A percentile compares a stretch with the other conserved stretches of the same genome.
These are phyloP conservation scores for human DNA, from an alignment of 2,113 vertebrate genomes.

Conservation along the genomic window GRCh38 chr12:119888501-119889000, in stretches of 20 bases:
- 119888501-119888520: too few species aligned
- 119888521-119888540: too few species aligned
- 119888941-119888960: too few species aligned
- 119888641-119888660: too few species aligned
- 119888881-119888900: not conserved
- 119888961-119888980: too few species aligned
- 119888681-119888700: not conserved
- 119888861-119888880: not conserved
- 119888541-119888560: too few species aligned
- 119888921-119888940: not conserved
- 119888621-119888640: too few species aligned
- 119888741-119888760: not conserved
- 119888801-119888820: not conserved
- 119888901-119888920: not conserved
- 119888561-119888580: too few species aligned
- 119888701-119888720: not conserved
- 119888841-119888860: not conserved
- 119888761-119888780: not conserved
- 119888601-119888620: too few species aligned
- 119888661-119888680: not conserved
- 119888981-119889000: too few species aligned
- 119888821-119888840: not conserved
- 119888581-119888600: too few species aligned
- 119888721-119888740: not conserved
- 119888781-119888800: not conserved